Percentiles rank a stretch among this genome's conserved stretches.
Conservation (phyloP, 1,140 invertebrate species). For the Lutraria rhynchaena region DNA sequence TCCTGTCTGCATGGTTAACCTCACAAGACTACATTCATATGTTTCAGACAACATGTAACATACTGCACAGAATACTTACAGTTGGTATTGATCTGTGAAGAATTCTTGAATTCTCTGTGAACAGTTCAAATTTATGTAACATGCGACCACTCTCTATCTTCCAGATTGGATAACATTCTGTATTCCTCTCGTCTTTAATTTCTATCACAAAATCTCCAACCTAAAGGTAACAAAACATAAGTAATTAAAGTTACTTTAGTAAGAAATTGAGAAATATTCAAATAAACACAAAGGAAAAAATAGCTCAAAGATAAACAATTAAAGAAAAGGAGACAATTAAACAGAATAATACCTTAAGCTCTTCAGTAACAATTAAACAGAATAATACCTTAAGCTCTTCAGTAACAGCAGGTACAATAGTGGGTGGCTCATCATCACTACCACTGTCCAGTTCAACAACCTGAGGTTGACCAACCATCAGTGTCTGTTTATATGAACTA, state of each 20-base stretch:
- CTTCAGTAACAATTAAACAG: slow-evolving; percentile 22
- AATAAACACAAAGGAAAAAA: too few species aligned
- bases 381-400: slow-evolving; percentile 49
- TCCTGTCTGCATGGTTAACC: too few species aligned
- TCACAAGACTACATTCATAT: too few species aligned
- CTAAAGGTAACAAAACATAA: slow-evolving; percentile 58
- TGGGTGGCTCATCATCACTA: slow-evolving; percentile 38
- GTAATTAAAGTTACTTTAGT: too few species aligned
- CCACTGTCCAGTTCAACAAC: slow-evolving; percentile 50
- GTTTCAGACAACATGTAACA: too few species aligned
- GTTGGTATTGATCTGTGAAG: slow-evolving; percentile 78
- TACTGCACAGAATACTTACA: slow-evolving; percentile 66
- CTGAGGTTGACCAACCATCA: slow-evolving; percentile 21
- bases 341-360: slow-evolving; percentile 33
- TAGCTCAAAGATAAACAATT: too few species aligned
- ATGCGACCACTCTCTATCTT: slow-evolving; percentile 76
- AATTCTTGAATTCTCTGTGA: slow-evolving; percentile 71
- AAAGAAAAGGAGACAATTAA: too few species aligned
- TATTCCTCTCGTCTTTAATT: slow-evolving; percentile 78
- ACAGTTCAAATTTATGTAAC: slow-evolving; percentile 79
- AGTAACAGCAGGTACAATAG: not conserved
- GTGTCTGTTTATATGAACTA: not conserved
- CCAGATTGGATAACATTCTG: slow-evolving; percentile 79
- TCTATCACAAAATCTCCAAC: slow-evolving; percentile 79
- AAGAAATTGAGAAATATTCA: too few species aligned